A percentile compares a stretch with the other conserved stretches of the same genome.
Conservation (phyloP, 2,113 vertebrate genomes). For the Lasiurus cinereus region DNA sequence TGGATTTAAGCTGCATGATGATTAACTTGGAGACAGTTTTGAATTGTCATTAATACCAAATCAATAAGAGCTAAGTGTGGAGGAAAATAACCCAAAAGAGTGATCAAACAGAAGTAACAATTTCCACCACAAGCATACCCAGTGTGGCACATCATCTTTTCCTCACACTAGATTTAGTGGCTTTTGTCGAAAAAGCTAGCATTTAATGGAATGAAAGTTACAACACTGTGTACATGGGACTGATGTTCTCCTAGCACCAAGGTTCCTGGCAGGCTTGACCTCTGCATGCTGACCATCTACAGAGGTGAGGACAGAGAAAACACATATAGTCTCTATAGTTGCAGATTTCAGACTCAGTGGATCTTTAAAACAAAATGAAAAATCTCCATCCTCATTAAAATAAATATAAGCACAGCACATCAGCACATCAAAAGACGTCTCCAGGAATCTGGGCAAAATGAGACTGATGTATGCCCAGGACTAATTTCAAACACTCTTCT, state of each 20-base stretch:
- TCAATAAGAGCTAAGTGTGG: neutral
- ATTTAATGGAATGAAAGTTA: neutral
- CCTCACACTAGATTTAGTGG: neutral
- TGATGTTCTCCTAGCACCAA: neutral
- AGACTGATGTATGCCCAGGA: neutral
- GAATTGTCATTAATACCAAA: neutral
- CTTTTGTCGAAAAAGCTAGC: neutral
- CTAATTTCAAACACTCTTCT: slow-evolving; percentile 20
- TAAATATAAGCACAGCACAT: too few species aligned
- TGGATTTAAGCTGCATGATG: neutral
- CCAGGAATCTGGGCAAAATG: neutral
- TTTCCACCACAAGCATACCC: neutral
- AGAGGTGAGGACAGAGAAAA: neutral
- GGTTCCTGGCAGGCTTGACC: neutral
- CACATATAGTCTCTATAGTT: neutral
- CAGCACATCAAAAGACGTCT: neutral
- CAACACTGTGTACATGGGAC: neutral
- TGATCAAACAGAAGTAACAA: neutral
- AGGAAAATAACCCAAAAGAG: neutral
- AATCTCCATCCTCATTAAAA: neutral
- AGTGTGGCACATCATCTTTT: neutral
- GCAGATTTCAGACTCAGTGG: neutral
- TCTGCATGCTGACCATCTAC: neutral
- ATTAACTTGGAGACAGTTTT: neutral
- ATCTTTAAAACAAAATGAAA: slow-evolving; percentile 31